These are phyloP conservation scores for Pardalotus punctatus DNA, from an alignment of 2,113 vertebrate genomes.

Conservation along the genomic window DNA sequence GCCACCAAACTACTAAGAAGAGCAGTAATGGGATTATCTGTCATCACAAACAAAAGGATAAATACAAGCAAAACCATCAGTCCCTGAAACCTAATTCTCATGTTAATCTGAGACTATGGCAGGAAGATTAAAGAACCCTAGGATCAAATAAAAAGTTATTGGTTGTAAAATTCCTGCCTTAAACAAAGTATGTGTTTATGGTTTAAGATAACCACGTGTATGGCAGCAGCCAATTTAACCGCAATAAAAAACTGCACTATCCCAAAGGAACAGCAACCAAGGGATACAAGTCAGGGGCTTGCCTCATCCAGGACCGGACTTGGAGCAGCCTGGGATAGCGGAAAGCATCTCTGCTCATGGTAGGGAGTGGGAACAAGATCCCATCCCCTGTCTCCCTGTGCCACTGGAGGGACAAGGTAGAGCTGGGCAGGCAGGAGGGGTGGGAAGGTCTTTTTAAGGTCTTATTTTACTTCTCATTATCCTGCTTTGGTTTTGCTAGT, in stretches of 20 bases:
- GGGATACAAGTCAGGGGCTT: background rate
- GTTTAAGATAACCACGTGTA: background rate
- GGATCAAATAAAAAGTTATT: slow-evolving; percentile 17
- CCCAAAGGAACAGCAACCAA: background rate
- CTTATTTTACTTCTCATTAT: background rate
- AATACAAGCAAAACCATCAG: slow-evolving; percentile 31
- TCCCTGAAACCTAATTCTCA: slow-evolving; percentile 26
- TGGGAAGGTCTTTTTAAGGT: background rate
- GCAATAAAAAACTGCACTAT: background rate
- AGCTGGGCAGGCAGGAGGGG: background rate
- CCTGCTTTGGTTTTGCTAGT: background rate
- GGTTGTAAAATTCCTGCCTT: slow-evolving; percentile 6
- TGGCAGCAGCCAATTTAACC: background rate
- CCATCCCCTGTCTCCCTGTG: background rate
- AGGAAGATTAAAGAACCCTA: slow-evolving; percentile 5
- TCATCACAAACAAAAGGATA: slow-evolving; percentile 66
- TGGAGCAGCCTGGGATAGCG: background rate
- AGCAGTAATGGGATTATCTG: slow-evolving; percentile 62
- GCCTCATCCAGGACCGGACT: background rate
- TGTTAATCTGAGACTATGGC: slow-evolving; percentile 12
- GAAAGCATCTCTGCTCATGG: no score
- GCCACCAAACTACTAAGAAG: slow-evolving; percentile 9
- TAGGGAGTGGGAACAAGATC: background rate
- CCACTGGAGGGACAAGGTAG: background rate
- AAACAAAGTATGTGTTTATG: background rate